Conservation (phyloP, 1,140 invertebrate species). For the Drosophila equinoxialis region DNA sequence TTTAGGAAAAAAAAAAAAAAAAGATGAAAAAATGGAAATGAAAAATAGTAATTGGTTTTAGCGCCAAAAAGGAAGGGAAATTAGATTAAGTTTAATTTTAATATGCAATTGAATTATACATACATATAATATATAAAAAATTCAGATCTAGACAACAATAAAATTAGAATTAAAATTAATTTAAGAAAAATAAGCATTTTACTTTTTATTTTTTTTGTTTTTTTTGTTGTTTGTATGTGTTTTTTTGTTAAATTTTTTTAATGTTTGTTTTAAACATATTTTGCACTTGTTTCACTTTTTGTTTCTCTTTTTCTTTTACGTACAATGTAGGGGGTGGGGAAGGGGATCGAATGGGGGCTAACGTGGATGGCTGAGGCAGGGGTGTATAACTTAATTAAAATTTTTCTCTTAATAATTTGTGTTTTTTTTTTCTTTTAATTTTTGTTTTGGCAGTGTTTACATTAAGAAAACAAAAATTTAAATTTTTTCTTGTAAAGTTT, state of each 20-base stretch:
- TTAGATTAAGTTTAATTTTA: constrained; percentile 1
- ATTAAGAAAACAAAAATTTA: constrained; percentile 63
- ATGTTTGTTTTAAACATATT: constrained; percentile 77
- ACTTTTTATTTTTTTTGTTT: not conserved
- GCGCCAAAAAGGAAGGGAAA: constrained; percentile 2
- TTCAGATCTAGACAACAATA: constrained; percentile 60
- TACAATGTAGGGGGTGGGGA: not conserved
- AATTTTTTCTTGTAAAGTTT: constrained; percentile 19
- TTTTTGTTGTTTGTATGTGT: constrained; percentile 39
- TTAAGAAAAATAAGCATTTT: constrained; percentile 60
- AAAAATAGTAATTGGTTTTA: constrained; percentile 26
- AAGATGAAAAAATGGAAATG: constrained; percentile 24
- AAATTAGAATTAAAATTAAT: constrained; percentile 69
- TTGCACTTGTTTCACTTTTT: constrained; percentile 71
- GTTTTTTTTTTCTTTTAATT: constrained; percentile 45
- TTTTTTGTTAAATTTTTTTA: constrained; percentile 41
- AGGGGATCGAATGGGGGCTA: not conserved
- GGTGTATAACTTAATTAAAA: constrained; percentile 23
- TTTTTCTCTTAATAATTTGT: constrained; percentile 30
- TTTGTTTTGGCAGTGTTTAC: constrained; percentile 77
- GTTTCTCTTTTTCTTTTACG: constrained; percentile 24
- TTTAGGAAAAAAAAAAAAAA: constrained; percentile 24
- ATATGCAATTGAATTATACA: constrained; percentile 18
- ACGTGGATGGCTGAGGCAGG: not conserved
- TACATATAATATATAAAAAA: constrained; percentile 27